phyloP scores from a whole-genome alignment of 2,888 invertebrate genomes.

The Netelia virgata region DNA sequence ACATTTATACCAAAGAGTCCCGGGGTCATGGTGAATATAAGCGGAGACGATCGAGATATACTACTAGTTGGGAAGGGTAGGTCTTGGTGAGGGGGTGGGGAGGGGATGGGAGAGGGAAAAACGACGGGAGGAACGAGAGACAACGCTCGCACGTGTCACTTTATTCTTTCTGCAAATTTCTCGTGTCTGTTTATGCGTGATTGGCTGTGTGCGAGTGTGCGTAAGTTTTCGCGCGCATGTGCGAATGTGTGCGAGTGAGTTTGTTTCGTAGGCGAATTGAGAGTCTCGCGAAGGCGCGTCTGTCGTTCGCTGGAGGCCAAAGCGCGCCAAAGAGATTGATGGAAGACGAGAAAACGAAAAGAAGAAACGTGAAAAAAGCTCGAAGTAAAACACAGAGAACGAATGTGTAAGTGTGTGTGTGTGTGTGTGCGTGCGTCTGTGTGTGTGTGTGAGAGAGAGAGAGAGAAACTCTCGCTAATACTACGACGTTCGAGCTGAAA shows the following conservation, averaged over 20 bases:
- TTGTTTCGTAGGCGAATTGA: conserved; percentile 46
- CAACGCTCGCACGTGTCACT: conserved; percentile 57
- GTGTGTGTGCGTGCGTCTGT: conserved; percentile 34
- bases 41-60: conserved; percentile 57
- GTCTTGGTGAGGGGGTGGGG: no score
- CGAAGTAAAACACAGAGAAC: conserved; percentile 49
- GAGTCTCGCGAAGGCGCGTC: conserved; percentile 45
- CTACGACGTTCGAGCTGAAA: conserved; percentile 62
- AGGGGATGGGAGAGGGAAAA: conserved; percentile 37
- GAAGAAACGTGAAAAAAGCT: conserved; percentile 46
- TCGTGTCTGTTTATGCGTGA: conserved; percentile 31
- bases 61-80: background rate
- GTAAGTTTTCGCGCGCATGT: background rate
- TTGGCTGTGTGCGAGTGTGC: conserved; percentile 6
- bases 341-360: conserved; percentile 63
- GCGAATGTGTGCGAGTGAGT: conserved; percentile 15
- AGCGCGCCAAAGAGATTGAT: conserved; percentile 67
- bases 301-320: conserved; percentile 50
- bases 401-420: conserved; percentile 42
- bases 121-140: conserved; percentile 59
- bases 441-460: conserved; percentile 15
- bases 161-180: conserved; percentile 39
- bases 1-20: conserved; percentile 67
- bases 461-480: conserved; percentile 61
- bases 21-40: conserved; percentile 63